Evolutionary conservation across 2,888 invertebrate species (phyloP), one percentile per base, ranked within the genome.

Genomic region (Mycalesis mineus): DNA sequence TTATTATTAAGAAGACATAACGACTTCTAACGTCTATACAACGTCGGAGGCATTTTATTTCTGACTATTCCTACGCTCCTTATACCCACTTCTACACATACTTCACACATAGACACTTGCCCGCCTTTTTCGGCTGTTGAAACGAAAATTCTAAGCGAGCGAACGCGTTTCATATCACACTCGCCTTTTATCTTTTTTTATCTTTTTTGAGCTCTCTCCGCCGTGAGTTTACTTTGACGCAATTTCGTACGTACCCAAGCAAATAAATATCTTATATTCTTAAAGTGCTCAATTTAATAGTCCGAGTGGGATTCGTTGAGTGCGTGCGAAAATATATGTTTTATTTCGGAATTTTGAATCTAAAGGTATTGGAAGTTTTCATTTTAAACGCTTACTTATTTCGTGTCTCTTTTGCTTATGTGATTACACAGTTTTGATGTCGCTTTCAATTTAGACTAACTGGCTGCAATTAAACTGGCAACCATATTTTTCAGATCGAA

Each of bases 121-220:
- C 66, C 65, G 67, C 72, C 74, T 76, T 70, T 70, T 68, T 67
- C 68, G 67, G 65, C 65, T 64, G 31, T 11, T 13, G 37, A 70
- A 72, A 76, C 77, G 72, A 75, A 74, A 70, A 70, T 73, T 72
- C 70, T 68, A 67, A 72, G 66, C 65, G 47, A 52, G 22, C 68
- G 64, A 69, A 72, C 70, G 74, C 74, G 74, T 80, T 78, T 75
- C 77, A 79, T 79, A 80, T 77, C 73, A 73, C 51, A 7, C 51
- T 8, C 64, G 57, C 60, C 69, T 78, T 80, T 80, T 76, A 78
- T 78, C 72, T 78, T 76, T 73, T 69, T 63, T 76, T 71, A 71
- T 33, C 11, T 22, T 45, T 45, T 45, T 42, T 42, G 33, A 52
- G 70, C 68, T 68, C 71, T 71, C 66, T 68, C 73, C 68, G 66